A percentile compares a stretch with the other conserved stretches of the same genome.
These are phyloP conservation scores for Asteroscopus sphinx DNA, from an alignment of 2,888 invertebrate genomes.

Conservation along the genomic window DNA sequence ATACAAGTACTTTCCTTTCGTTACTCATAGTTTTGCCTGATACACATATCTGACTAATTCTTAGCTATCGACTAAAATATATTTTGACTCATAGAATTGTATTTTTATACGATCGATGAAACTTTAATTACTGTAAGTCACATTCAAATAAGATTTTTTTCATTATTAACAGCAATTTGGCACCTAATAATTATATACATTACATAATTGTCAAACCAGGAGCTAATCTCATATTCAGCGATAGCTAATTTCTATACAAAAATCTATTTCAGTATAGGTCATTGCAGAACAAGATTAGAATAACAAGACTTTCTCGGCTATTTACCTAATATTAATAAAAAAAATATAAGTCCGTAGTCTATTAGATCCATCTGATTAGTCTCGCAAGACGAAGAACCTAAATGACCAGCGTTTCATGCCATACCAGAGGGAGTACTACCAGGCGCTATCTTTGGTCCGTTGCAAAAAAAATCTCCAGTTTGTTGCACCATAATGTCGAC, in stretches of 20 bases:
- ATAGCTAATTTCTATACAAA: no score
- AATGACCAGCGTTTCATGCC: not conserved
- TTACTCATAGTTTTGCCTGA: slow-evolving; percentile 49
- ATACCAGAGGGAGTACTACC: not conserved
- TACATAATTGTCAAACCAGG: no score
- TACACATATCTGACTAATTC: slow-evolving; percentile 52
- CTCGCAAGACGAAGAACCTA: not conserved
- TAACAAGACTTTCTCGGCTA: no score
- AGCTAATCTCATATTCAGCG: no score
- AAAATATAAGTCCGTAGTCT: no score
- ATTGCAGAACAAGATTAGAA: no score
- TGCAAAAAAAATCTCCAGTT: no score
- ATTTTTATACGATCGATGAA: slow-evolving; percentile 11
- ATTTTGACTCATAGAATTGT: slow-evolving; percentile 41
- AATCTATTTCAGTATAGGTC: no score
- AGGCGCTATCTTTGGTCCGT: not conserved
- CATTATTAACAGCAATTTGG: slow-evolving; percentile 17
- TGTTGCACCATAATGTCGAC: no score
- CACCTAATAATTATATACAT: slow-evolving; percentile 3
- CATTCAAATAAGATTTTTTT: slow-evolving; percentile 12
- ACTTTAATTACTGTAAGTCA: slow-evolving; percentile 4
- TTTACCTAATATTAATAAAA: no score
- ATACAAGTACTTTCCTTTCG: slow-evolving; percentile 16
- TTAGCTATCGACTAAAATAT: slow-evolving; percentile 23
- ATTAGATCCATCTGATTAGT: no score